Evolutionary conservation across 1,140 invertebrate genomes (phyloP), one percentile per base, ranked within the genome.

Genomic region (Hydropsyche tenuis): DNA sequence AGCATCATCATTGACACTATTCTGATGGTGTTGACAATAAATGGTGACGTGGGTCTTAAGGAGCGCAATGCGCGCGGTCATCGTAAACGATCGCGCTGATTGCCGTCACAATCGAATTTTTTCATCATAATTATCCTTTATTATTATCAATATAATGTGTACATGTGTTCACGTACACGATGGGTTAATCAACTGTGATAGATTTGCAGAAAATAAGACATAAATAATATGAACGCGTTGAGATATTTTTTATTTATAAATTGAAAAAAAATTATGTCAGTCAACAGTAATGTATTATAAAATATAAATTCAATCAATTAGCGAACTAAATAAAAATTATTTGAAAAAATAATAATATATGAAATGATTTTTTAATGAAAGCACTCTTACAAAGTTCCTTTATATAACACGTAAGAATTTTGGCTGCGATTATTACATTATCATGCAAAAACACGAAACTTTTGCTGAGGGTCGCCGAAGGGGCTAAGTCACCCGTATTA

Each of bases 391-490:
- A 37, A 4, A 37, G n/a, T n/a, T n/a, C n/a, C n/a, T n/a, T 37
- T 37, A 37, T 37, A 37, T 9, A 4, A 37, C 30, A 9, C 30
- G 30, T n/a, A 37, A 48, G 7, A 71, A 37, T 65, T 68, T 65
- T 46, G 23, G 42, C 68, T 70, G 46, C 60, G 70, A 71, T 72
- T 71, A 75, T 68, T 48, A 43, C 46, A 75, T 75, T 71, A 71
- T 66, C 73, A 75, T 75, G 73, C 69, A 71, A 75, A 68, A 68
- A 71, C 73, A 70, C 46, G 37, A 75, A 75, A 71, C 73, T 75
- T 71, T 56, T 37, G 30, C 9, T 12, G 20, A 23, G 56, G 53
- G 14, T 56, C 30, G 73, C 68, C 23, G 43, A 63, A 43, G 43
- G 64, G 45, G 69, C 42, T 48, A 75, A 75, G 69, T 75, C 73